Base-by-base conservation (phyloP, 2,113 vertebrate species). In the Cyprinodon brontotheroides region DNA sequence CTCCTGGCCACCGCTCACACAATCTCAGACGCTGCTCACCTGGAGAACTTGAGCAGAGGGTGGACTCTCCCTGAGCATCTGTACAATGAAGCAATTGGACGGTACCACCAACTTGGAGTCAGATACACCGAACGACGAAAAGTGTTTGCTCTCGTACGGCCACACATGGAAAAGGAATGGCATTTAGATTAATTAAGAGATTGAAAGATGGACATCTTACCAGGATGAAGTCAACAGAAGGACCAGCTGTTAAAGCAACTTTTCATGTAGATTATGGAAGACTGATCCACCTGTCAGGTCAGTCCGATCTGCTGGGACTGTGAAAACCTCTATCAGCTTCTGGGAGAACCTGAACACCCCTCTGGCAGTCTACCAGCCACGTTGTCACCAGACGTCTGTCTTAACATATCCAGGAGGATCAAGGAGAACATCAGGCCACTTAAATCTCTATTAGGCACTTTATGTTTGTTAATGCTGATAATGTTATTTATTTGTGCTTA, bases 1-100 rank as follows among this genome's bases (percentile, higher is more conserved):
- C 77, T 74, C 68, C 70, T 68, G 48, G 68, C 17, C 59, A 66
- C 47, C 53, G 68, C 61, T 14, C 11, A 57, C 37, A 39, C 61
- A 14, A 40, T 37, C 53, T 14, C 69, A 62, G 80, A 71, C 72
- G 72, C 29, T 36, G 10, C 75, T 78, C 65, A 75, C 70, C 38
- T 72, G 11, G 57, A 82, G 65, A 73, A 53, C 65, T 71, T 1
- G 82, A 47, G 84, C 81, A 84, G 85, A 86, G 72, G 85, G 82
- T 80, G 75, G 81, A 69, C 77, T 77, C 73, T 63, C 74, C 73
- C 76, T 72, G 77, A 61, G 62, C 65, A 47, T 38, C 39, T 38
- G 12, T 39, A 11, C 7, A 8, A 59, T 73, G 63, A 68, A 8
- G 11, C 4, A 48, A 70, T 65, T 40, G 71, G 39, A 50, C 40